Evolutionary conservation across 2,888 invertebrate genomes (phyloP), one percentile per base, ranked within the genome.

Genomic region (Tiliacea citrago): DNA sequence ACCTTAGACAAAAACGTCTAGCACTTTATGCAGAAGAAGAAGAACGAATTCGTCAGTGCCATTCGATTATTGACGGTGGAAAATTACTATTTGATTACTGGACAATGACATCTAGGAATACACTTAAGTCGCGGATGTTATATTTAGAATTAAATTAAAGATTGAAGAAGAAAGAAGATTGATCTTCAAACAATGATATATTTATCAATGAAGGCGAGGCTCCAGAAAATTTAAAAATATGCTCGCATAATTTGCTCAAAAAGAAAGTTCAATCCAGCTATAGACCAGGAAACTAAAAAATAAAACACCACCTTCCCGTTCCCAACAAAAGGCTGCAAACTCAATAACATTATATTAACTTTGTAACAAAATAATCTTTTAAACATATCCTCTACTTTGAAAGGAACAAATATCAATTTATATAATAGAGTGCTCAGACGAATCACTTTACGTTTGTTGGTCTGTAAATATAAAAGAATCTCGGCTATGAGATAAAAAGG

Each of bases 401-500:
- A 88, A 86, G 84, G 73, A 81, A 86, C 86, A 89, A 91, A 93
- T 90, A 91, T 89, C 91, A 93, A 93, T 93, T 93, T 92, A 88
- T 90, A 88, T 91, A 93, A 93, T 92, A 92, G 91, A 91, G 91
- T 90, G 83, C 88, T 90, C 89, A 91, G 83, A 74, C 84, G 81
- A 88, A 92, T 92, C 89, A 90, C 86, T 84, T 92, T 90, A 82
- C 84, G 84, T 91, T 88, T 90, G 90, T 92, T 86, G 90, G 86
- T 90, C 90, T 88, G 89, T 90, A 90, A 91, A 91, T 89, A 91
- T 84, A 92, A 88, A 91, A 86, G 90, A 91, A 91, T 91, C 91
- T 88, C 87, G 88, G 82, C 75, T 79, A 87, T 86, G 86, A 93
- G 90, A 92, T 91, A 93, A 93, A 94, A 93, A 93, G 91, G 91